Evolutionary conservation across 2,797 vertebrate species (phyloP), one percentile per base, ranked within the genome.

Genomic region (Myotis myotis): DNA sequence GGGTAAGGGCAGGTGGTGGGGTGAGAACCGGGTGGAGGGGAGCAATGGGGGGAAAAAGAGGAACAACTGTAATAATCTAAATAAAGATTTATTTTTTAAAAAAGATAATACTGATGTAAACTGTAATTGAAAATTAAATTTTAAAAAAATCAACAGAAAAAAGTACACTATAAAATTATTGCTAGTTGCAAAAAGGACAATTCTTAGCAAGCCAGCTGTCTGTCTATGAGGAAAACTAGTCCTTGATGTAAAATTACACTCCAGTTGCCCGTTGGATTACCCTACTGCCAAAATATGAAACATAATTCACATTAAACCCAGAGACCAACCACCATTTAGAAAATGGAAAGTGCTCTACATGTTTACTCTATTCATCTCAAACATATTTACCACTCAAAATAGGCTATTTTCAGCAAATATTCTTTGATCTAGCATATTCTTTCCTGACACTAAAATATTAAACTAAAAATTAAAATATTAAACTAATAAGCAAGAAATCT

Each of bases 261-360:
- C 51, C 33, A 89, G 93, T 75, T 93, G 96, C 64, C 76, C 82
- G 2, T 4, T 94, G 68, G 2, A 94, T 78, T 66, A 96, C 78
- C 93, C 86, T 78, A 88, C 6, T 74, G 60, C 84, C 89, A 92
- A 96, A 96, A 96, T 95, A 86, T 0, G 0, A 36, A 85, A 11
- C 25, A 96, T 80, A 88, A 95, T 91, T 96, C 95, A 92, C 62
- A 97, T 93, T 94, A 95, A 97, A 96, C n/a, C 25, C 53, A 95
- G 66, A 97, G 51, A 92, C 78, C 91, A 96, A 84, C 12, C 0
- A 57, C 87, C 85, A 93, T 82, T 92, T 60, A n/a, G 1, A 75
- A 76, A 95, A 20, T 25, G 30, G 2, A 75, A 76, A 95, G 19
- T 25, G 23, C 33, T 95, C 93, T 72, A 30, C 66, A 75, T 76